Evolutionary conservation across 2,888 invertebrate species (phyloP).

Genomic region (Monoplex corrugatus): DNA sequence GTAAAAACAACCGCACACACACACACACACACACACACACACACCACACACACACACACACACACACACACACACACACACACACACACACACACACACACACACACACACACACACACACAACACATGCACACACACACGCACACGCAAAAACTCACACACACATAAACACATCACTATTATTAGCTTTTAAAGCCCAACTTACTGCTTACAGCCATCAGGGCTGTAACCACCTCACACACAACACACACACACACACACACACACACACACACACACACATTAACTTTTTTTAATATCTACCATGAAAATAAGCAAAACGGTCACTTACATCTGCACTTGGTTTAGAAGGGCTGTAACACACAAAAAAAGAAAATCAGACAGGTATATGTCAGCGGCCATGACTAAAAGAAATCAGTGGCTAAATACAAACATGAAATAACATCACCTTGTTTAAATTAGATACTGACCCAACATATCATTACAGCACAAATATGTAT

Average conservation of each 20-base stretch:
- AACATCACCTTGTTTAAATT: background rate
- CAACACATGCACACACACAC: background rate
- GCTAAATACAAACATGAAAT: background rate
- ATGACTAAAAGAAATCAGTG: background rate
- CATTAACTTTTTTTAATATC: background rate
- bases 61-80: no score
- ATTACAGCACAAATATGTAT: no score
- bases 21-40: no score
- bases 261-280: background rate
- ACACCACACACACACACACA: no score
- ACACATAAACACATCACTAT: background rate
- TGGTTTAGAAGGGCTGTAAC: conserved; percentile 30
- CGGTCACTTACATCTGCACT: conserved; percentile 46
- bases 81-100: background rate
- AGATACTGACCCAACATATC: no score
- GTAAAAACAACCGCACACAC: no score
- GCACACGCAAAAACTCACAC: background rate
- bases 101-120: background rate
- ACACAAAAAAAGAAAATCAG: conserved; percentile 16
- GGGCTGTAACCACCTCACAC: no score
- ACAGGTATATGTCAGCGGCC: background rate
- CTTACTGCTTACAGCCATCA: no score
- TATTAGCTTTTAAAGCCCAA: no score
- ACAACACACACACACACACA: background rate
- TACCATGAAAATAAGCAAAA: background rate